phyloP scores from a whole-genome alignment of 2,113 vertebrate species.

The Tupaia tana region DNA sequence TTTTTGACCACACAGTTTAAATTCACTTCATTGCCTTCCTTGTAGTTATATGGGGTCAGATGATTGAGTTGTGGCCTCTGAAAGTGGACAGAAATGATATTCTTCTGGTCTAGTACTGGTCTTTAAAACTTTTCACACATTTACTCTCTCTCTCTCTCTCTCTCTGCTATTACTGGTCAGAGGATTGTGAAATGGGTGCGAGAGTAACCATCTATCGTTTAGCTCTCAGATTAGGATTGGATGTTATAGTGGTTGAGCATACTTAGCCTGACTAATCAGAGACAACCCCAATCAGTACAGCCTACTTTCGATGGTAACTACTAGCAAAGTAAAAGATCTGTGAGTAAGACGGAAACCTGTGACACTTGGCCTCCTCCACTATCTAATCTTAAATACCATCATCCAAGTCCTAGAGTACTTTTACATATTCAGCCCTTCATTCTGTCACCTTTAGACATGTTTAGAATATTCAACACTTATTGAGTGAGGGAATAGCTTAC shows the following conservation, averaged over 20 bases:
- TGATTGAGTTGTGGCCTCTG: background rate
- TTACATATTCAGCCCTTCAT: background rate
- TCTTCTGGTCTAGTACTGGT: background rate
- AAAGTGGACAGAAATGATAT: background rate
- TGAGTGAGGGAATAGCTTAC: background rate
- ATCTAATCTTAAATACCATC: background rate
- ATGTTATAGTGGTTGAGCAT: background rate
- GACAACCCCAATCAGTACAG: background rate
- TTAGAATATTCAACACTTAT: background rate
- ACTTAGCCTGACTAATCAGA: background rate
- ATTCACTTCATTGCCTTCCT: background rate
- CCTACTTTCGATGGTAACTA: background rate
- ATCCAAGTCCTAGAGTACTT: background rate
- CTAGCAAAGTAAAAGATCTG: background rate
- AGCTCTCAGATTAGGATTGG: background rate
- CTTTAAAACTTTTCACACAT: background rate
- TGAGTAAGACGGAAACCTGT: background rate
- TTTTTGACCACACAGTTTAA: background rate
- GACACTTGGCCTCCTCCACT: background rate
- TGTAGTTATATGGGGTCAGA: background rate
- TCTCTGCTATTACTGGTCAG: background rate
- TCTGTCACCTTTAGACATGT: background rate
- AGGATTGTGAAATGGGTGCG: background rate
- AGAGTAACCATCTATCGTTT: background rate
- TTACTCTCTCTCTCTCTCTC: background rate